Evolutionary conservation across 2,888 invertebrate genomes (phyloP).

Genomic region (Euphydryas editha): DNA sequence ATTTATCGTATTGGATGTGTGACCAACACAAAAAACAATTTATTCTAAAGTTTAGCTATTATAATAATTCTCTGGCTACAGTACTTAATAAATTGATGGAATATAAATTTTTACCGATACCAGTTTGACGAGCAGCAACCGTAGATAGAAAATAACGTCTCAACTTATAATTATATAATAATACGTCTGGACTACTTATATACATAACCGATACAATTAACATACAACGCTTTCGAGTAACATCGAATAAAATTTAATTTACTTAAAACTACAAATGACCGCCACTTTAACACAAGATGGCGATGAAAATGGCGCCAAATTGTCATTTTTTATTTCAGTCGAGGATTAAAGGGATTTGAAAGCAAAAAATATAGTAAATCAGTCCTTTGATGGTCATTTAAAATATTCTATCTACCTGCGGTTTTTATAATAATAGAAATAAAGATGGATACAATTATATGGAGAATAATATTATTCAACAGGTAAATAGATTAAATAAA

Average conservation of each 20-base stretch:
- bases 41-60: too few species aligned
- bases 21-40: too few species aligned
- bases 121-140: too few species aligned
- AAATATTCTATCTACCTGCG: too few species aligned
- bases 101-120: too few species aligned
- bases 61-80: too few species aligned
- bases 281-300: constrained; percentile 9
- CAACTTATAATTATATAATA: constrained; percentile 15
- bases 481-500: too few species aligned
- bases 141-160: neutral
- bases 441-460: too few species aligned
- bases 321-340: neutral
- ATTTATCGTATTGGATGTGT: too few species aligned
- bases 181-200: neutral
- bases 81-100: too few species aligned
- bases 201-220: neutral
- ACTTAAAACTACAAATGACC: constrained; percentile 10
- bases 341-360: neutral
- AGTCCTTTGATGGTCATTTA: neutral
- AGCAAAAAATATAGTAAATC: neutral
- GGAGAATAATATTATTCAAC: too few species aligned
- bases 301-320: constrained; percentile 6
- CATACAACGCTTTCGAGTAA: constrained; percentile 14
- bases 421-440: too few species aligned
- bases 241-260: constrained; percentile 25